phyloP scores from a whole-genome alignment of 2,797 vertebrate genomes.

The Spinibarbus caldwelli region DNA sequence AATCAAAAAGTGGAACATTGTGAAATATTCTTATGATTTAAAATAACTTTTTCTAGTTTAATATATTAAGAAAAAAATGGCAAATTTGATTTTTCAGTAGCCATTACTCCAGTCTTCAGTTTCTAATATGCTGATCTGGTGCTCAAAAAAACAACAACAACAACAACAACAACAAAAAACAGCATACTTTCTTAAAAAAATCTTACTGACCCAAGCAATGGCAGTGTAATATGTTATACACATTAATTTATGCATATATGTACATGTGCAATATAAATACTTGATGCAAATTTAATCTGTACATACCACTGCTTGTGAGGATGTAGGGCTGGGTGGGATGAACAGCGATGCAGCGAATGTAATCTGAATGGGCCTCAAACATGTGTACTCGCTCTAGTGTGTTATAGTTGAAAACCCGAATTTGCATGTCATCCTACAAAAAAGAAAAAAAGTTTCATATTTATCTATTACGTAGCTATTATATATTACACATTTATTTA shows the following conservation, averaged over 20 bases:
- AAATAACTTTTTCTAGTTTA: too few relatives aligned
- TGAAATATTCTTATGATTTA: neutral
- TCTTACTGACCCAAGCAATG: neutral
- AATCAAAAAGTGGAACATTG: neutral
- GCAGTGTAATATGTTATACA: neutral
- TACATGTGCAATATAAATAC: neutral
- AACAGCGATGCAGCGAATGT: slow-evolving; percentile 98
- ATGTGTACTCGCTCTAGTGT: slow-evolving; percentile 96
- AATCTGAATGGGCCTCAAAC: slow-evolving; percentile 98
- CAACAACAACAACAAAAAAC: too few relatives aligned
- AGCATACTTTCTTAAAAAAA: neutral
- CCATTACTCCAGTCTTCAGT: too few relatives aligned
- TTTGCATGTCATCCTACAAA: slow-evolving; percentile 97
- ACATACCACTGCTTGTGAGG: slow-evolving; percentile 95
- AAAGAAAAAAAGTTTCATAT: neutral
- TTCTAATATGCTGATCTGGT: too few relatives aligned
- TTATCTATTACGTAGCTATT: neutral
- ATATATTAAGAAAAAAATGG: too few relatives aligned
- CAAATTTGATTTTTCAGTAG: too few relatives aligned
- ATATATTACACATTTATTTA: too few relatives aligned
- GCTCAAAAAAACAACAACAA: too few relatives aligned
- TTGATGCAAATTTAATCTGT: neutral
- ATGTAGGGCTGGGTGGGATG: slow-evolving; percentile 98
- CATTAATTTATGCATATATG: neutral
- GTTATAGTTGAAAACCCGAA: slow-evolving; percentile 98